Evolutionary conservation across 64 coral and sea anemone genomes (phyloP), one percentile per base, ranked within the genome.

Genomic region (Orbicella faveolata): DNA sequence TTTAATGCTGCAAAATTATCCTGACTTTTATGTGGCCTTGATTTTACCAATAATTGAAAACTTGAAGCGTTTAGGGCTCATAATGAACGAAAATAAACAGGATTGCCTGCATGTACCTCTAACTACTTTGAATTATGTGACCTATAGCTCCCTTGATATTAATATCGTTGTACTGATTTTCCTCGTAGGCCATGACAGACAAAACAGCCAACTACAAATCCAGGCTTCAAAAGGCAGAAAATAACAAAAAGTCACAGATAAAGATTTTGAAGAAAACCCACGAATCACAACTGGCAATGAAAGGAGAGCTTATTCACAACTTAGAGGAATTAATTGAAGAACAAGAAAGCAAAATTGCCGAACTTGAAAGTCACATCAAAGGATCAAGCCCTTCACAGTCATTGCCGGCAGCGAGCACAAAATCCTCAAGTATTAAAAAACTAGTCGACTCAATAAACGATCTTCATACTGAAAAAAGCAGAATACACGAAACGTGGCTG

Each of bases 181-280:
- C 33, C 75, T 87, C 82, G 17, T 87, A 98, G 96, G 83, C 88
- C n/a, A 91, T 98, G 75, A 88, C 96, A 93, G 96, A 98, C 16
- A 98, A 95, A 82, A 95, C 96, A 52, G 83, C 90, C 48, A 94
- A 81, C 14, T 98, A 98, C 53, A 95, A 93, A 87, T 81, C 90
- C 20, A 90, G 85, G 61, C 90, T 98, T 39, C 93, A 95, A 79
- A 98, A 98, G 89, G 81, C 96, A 61, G 96, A 98, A 66, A 88
- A 88, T 33, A 95, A 88, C 90, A 98, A 93, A 70, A 98, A 98
- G 51, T 95, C 96, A 3, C 96, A 98, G 41, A 89, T 98, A 16
- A 95, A 98, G 48, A 98, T 98, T 61, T 89, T 98, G 77, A 98
- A 98, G 77, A 98, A 95, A 75, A 98, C 93, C 11, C 93, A 98